phyloP scores from a whole-genome alignment of 2,797 vertebrate genomes.

The Malurus splendens region DNA sequence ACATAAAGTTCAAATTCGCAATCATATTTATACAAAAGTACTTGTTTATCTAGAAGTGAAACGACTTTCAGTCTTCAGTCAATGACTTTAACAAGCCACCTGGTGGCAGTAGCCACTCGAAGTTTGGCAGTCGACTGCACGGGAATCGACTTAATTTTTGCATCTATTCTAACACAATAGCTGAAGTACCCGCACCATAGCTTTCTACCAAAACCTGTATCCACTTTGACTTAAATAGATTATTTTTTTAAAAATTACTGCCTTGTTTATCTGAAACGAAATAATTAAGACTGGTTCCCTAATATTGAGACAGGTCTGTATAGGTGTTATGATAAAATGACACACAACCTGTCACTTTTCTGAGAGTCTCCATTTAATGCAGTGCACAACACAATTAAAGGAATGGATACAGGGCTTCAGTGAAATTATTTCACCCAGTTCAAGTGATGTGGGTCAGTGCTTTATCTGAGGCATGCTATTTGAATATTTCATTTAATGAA shows the following conservation, averaged over 20 bases:
- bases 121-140: neutral
- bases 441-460: neutral
- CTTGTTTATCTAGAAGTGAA: neutral
- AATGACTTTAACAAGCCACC: neutral
- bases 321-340: neutral
- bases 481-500: neutral
- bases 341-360: neutral
- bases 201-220: neutral
- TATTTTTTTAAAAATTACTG: neutral
- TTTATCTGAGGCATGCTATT: neutral
- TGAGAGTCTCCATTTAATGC: neutral
- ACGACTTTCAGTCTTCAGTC: neutral
- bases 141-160: neutral
- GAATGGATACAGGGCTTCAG: neutral
- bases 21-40: accelerated
- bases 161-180: neutral
- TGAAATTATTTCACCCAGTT: neutral
- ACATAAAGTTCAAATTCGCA: neutral
- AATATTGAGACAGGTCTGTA: neutral
- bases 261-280: neutral
- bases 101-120: conserved; percentile 29
- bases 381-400: neutral
- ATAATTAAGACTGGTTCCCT: neutral
- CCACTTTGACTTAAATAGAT: too few relatives aligned
- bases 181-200: accelerated